Evolutionary conservation across 35 echinoderm and acorn worm genomes (phyloP).

Genomic region (Strongylocentrotus purpuratus): DNA sequence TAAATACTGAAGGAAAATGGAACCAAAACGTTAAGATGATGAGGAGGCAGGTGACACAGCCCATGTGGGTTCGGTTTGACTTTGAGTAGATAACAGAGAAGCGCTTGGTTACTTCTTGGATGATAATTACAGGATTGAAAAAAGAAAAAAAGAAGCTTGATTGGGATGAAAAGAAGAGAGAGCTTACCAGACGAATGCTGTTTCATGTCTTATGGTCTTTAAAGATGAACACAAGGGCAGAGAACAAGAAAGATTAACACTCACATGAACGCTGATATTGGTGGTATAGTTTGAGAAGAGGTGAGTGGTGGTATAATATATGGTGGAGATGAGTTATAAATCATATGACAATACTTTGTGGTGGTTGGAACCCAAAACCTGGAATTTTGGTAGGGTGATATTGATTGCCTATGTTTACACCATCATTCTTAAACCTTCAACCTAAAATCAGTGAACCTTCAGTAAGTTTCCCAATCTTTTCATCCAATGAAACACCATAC

Average conservation of each 20-base stretch:
- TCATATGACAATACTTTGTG: not conserved
- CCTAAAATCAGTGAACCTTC: not conserved
- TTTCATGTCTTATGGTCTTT: slow-evolving; percentile 13
- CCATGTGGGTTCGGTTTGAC: not conserved
- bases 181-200: not conserved
- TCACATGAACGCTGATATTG: not conserved
- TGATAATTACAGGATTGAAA: not conserved
- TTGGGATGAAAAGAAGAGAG: not conserved
- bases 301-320: not conserved
- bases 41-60: not conserved
- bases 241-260: not conserved
- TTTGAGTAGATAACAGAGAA: not conserved
- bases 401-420: no score
- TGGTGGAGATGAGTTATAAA: not conserved
- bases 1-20: not conserved
- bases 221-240: not conserved
- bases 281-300: not conserved
- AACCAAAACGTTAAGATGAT: not conserved
- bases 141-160: not conserved
- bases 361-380: not conserved
- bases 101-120: not conserved
- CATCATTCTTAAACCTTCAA: no score
- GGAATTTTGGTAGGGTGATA: not conserved
- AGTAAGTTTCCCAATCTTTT: not conserved
- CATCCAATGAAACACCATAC: not conserved